Evolutionary conservation across 2,888 invertebrate species (phyloP).

Genomic region (Trachelus iudaicus): DNA sequence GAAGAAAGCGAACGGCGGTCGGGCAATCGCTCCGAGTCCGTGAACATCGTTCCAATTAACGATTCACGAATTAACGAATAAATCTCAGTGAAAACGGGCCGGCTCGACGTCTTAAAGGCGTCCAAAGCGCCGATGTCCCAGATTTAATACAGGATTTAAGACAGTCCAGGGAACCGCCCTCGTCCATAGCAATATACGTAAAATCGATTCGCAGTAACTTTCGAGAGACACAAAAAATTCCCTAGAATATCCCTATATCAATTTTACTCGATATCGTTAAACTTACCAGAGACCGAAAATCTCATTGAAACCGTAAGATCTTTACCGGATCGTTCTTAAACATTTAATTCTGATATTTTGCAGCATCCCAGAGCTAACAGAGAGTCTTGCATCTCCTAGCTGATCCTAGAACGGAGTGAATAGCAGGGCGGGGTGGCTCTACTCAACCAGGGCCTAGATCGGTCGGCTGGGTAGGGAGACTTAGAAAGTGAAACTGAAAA

Average conservation of each 20-base stretch:
- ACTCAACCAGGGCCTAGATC: conserved; percentile 31
- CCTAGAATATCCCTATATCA: not conserved
- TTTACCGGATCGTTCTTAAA: not conserved
- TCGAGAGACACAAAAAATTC: not conserved
- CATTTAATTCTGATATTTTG: not conserved
- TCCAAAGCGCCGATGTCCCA: not conserved
- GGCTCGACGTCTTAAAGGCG: not conserved
- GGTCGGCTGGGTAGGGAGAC: conserved; percentile 14
- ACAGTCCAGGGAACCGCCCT: not conserved
- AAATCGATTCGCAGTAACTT: not conserved
- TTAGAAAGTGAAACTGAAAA: conserved; percentile 62
- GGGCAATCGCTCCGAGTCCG: conserved; percentile 16
- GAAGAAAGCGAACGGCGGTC: conserved; percentile 33
- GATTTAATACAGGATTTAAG: not conserved
- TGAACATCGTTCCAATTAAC: conserved; percentile 47
- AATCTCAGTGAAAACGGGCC: conserved; percentile 37
- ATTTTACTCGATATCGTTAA: not conserved
- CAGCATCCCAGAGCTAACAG: conserved; percentile 4
- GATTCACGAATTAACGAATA: conserved; percentile 40
- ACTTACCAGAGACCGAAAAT: not conserved
- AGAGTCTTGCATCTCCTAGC: conserved; percentile 22
- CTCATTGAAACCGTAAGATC: not conserved
- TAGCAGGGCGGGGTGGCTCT: conserved; percentile 38
- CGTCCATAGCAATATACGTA: not conserved
- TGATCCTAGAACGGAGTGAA: conserved; percentile 29